Conservation (phyloP, 2,888 invertebrate species). For the Quadroppia sp. region DNA sequence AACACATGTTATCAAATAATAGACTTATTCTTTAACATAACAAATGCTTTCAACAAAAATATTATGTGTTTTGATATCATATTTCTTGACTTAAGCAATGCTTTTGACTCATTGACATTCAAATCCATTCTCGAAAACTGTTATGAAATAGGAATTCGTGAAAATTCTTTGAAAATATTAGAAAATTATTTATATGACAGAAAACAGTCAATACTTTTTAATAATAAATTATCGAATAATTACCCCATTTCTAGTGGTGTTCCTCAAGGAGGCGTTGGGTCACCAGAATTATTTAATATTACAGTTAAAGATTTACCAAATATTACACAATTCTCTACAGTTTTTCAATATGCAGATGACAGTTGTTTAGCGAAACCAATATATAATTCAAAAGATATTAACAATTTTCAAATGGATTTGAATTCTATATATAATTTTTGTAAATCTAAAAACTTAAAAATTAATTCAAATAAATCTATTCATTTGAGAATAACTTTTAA, state of each 20-base stretch:
- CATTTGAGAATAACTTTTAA: background rate
- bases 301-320: background rate
- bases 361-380: background rate
- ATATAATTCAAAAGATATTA: background rate
- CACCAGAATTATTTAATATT: background rate
- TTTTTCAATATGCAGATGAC: slow-evolving; percentile 12
- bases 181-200: background rate
- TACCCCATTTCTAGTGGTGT: background rate
- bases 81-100: slow-evolving; percentile 4
- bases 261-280: slow-evolving; percentile 6
- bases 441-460: background rate
- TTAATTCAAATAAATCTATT: background rate
- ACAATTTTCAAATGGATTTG: background rate
- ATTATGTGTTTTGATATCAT: slow-evolving; percentile 3
- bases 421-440: background rate
- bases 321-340: background rate
- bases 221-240: background rate
- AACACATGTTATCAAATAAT: background rate
- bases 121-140: background rate
- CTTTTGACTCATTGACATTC: background rate
- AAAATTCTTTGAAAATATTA: background rate
- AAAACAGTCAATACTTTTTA: background rate
- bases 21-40: background rate
- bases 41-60: slow-evolving; percentile 5
- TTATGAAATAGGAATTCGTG: background rate